Conservation (phyloP, 2,113 vertebrate species). For the Passer domesticus region DNA sequence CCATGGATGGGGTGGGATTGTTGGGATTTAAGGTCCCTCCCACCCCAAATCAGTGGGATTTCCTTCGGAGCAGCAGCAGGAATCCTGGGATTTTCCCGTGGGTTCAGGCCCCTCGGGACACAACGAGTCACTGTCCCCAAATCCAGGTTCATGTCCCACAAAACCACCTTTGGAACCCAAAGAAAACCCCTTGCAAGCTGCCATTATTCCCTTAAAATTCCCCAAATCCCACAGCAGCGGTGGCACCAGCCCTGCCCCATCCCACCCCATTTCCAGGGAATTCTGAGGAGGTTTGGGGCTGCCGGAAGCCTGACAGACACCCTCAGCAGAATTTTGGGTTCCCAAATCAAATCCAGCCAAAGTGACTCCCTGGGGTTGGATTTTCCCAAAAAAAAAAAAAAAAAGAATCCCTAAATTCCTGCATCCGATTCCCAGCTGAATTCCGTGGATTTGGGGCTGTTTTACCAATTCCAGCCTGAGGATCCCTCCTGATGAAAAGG, state of each 20-base stretch:
- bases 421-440: neutral
- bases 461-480: neutral
- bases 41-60: neutral
- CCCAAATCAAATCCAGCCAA: rapidly evolving
- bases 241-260: too few species aligned
- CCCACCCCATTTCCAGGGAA: neutral
- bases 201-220: neutral
- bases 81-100: neutral
- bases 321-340: neutral
- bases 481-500: neutral
- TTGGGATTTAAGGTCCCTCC: neutral
- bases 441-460: neutral
- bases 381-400: neutral
- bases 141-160: rapidly evolving
- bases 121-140: neutral
- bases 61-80: neutral
- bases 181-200: neutral
- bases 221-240: neutral
- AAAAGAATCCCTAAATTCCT: neutral
- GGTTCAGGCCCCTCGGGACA: rapidly evolving
- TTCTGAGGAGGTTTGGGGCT: neutral
- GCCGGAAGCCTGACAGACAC: neutral
- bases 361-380: neutral
- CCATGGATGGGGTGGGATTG: too few species aligned
- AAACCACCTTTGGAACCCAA: neutral